phyloP scores from a whole-genome alignment of 2,113 vertebrate species.

The Garra rufa region DNA sequence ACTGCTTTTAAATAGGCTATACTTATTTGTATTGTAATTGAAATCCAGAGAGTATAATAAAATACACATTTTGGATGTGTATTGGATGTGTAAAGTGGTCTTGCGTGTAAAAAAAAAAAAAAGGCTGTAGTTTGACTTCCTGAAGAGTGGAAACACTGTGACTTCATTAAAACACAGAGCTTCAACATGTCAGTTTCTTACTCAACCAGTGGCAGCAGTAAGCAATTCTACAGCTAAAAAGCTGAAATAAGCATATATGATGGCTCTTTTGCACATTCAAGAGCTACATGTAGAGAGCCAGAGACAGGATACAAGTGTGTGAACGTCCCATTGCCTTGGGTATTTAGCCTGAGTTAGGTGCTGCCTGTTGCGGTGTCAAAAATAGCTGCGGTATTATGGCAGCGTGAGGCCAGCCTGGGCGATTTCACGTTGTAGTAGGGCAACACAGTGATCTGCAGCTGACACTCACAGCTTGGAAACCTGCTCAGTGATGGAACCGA shows the following conservation, averaged over 20 bases:
- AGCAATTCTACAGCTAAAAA: neutral
- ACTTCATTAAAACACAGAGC: neutral
- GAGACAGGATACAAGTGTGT: constrained; percentile 31
- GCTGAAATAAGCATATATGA: neutral
- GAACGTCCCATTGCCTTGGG: constrained; percentile 57
- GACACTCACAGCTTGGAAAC: constrained; percentile 53
- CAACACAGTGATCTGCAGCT: constrained; percentile 50
- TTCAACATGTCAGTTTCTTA: neutral
- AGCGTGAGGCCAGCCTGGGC: constrained; percentile 35
- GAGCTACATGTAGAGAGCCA: neutral
- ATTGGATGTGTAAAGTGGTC: too few relatives aligned
- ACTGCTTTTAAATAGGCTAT: too few relatives aligned
- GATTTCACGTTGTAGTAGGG: constrained; percentile 28
- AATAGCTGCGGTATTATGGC: constrained; percentile 62
- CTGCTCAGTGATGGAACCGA: constrained; percentile 45
- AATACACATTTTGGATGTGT: too few relatives aligned
- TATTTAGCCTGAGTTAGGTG: constrained; percentile 57
- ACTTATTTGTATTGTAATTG: too few relatives aligned
- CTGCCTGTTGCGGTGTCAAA: constrained; percentile 62
- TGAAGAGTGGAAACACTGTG: neutral
- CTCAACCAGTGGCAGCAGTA: neutral
- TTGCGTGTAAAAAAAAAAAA: too few relatives aligned
- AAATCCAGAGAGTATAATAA: too few relatives aligned
- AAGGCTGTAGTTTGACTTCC: neutral
- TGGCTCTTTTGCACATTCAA: neutral